Base-by-base conservation (phyloP, 2,888 invertebrate species). In the Agrilus cyanescens region DNA sequence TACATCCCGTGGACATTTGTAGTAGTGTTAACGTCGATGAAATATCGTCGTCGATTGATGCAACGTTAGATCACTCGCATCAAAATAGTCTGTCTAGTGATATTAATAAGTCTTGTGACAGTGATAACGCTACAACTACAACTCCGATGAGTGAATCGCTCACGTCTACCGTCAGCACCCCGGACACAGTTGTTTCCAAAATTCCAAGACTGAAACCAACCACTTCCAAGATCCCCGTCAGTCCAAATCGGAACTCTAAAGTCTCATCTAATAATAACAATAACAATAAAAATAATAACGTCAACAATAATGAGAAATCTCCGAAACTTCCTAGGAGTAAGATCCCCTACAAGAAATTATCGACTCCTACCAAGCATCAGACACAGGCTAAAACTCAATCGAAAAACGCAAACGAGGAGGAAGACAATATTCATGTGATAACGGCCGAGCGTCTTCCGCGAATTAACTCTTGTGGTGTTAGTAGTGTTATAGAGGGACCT, bases 141-240 rank as follows among this genome's bases (percentile, higher is more conserved):
- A 58, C 75, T 37, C 76, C 75, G 63, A 74, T 76, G 69, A 76
- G 75, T 62, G 77, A 78, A 66, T 78, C 78, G 12, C 69, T 76
- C 57, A 78, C 78, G 49, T 78, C 78, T 44, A 77, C 76, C 62
- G 73, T 76, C 44, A 81, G 81, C 55, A 82, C 82, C 45, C 79
- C 81, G 48, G 82, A 81, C 66, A 81, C 80, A 58, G 74, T 80
- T 61, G 77, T 80, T 63, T 72, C 80, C 51, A 66, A 64, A 67
- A 76, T 75, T 66, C 76, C 68, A 10, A 55, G 65, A 36, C 38
- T 50, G 36, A 62, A 57, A 45, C 56, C 44, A 3, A 47, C 56
- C 2, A 50, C 58, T 38, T 60, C 61, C 20, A 56, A 53, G 44
- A 56, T 62, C 42, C 62, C 65, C n/a, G 50, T 59, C 6, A 61